Base-by-base conservation (phyloP, 1,140 invertebrate species). In the Sitobion miscanthi region DNA sequence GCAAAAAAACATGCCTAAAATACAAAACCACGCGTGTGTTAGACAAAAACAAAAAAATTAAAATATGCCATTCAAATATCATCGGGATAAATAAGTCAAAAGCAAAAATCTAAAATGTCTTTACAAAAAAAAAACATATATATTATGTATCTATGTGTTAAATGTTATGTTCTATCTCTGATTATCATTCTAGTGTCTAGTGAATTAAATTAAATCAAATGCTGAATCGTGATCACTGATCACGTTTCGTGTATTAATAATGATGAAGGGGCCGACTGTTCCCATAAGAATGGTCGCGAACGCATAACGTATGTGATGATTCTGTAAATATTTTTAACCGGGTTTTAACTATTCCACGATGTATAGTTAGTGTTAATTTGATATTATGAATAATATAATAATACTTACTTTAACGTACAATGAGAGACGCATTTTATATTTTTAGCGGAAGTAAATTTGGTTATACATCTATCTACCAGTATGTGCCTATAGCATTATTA, bases 151-250 rank as follows among this genome's bases (percentile, higher is more conserved):
- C 3, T n/a, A 35, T 83, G 21, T 23, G 35, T n/a, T n/a, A n/a
- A 69, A 30, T 69, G 14, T 69, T n/a, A 69, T 23, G n/a, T 69
- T 69, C 62, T 69, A 69, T n/a, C 62, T 69, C 30, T 69, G 14
- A n/a, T 8, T 62, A n/a, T 69, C 4, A n/a, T n/a, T n/a, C 5
- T n/a, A 69, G 9, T 62, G 30, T 14, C 9, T 52, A 42, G 57
- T 30, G 0, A 45, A 47, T 49, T 45, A 49, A 35, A 38, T 90
- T 23, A 77, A 69, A 62, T 69, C 38, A 91, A 77, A 91, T 54
- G 30, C 30, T 91, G 30, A 77, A 91, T 77, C 42, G 38, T 91
- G 62, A 77, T 82, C 62, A 91, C 90, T 91, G 62, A 77, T 82
- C 62, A 91, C 90, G 62, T 91, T 91, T 91, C 42, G 9, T 47